phyloP scores from a whole-genome alignment of 2,113 vertebrate genomes.

The Loxodonta africana region DNA sequence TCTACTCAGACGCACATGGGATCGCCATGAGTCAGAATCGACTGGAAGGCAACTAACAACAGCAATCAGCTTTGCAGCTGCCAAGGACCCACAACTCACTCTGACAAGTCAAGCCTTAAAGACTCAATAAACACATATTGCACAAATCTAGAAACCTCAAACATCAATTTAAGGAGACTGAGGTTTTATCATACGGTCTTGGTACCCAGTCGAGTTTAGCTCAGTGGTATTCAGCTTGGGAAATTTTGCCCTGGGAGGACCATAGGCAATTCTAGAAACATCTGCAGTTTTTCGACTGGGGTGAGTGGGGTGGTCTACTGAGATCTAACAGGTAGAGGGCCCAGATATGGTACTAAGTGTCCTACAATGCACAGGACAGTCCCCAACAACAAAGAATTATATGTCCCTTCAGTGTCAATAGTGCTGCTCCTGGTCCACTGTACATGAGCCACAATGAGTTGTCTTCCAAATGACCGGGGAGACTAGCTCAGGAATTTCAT shows the following conservation, averaged over 20 bases:
- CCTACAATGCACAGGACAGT: not conserved
- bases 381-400: not conserved
- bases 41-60: not conserved
- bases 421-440: not conserved
- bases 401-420: not conserved
- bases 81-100: not conserved
- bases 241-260: not conserved
- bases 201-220: not conserved
- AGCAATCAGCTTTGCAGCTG: not conserved
- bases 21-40: not conserved
- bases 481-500: slow-evolving; percentile 50
- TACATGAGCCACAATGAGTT: not conserved
- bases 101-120: not conserved
- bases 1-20: not conserved
- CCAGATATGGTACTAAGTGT: not conserved
- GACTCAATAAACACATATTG: not conserved
- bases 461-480: slow-evolving; percentile 36
- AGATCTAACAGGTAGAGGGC: not conserved
- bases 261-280: not conserved
- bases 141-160: not conserved
- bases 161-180: not conserved
- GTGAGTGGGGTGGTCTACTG: not conserved
- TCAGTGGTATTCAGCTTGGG: not conserved
- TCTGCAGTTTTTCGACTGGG: not conserved
- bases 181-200: not conserved